Conservation (phyloP, 2,797 vertebrate genomes). For the Buphagus erythrorhynchus region DNA sequence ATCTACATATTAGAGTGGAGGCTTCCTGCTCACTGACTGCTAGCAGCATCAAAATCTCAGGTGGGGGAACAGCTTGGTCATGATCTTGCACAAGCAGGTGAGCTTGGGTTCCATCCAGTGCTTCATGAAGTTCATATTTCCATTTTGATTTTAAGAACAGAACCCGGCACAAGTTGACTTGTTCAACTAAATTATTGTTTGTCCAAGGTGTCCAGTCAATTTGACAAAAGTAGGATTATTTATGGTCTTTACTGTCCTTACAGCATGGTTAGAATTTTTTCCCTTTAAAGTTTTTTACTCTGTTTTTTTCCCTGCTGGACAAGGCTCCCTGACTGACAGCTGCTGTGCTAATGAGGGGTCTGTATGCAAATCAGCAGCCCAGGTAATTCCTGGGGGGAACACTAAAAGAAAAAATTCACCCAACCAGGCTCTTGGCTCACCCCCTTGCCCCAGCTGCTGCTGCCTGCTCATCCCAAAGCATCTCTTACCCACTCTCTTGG, state of each 20-base stretch:
- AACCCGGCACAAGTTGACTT: neutral
- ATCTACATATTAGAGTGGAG: neutral
- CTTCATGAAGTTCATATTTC: neutral
- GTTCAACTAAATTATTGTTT: neutral
- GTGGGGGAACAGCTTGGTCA: neutral
- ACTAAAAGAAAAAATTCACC: neutral
- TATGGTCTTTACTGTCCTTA: neutral
- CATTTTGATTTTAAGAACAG: neutral
- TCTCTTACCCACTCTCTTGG: neutral
- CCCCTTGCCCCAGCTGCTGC: neutral
- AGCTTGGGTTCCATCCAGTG: neutral
- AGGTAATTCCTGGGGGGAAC: neutral
- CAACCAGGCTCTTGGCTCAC: neutral
- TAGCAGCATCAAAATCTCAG: neutral
- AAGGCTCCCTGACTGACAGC: neutral
- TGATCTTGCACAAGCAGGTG: neutral
- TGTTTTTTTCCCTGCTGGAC: neutral
- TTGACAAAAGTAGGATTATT: neutral
- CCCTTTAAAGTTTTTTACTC: neutral
- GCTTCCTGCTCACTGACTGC: neutral
- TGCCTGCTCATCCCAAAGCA: neutral
- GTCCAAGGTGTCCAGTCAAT: neutral
- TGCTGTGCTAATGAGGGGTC: neutral
- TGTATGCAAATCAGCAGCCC: neutral
- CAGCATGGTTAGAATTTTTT: neutral